Conservation (phyloP, 2,888 invertebrate genomes). For the Acronicta aceris region DNA sequence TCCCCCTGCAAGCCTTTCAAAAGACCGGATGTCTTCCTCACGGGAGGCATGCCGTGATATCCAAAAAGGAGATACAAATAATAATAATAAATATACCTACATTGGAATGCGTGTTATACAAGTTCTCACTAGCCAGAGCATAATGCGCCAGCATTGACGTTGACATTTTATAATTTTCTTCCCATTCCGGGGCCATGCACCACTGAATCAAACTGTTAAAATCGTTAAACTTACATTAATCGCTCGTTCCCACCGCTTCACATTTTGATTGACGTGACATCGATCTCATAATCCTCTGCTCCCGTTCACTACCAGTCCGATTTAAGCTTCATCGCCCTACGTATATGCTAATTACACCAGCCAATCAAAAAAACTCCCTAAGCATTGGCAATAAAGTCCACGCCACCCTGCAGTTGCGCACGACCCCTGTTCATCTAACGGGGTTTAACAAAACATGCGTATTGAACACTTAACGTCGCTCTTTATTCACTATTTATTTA, state of each 20-base stretch:
- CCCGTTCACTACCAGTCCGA: constrained; percentile 49
- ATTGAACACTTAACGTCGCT: constrained; percentile 83
- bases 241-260: constrained; percentile 60
- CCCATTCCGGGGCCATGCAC: not conserved
- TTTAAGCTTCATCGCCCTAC: constrained; percentile 52
- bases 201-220: constrained; percentile 14
- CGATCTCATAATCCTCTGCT: constrained; percentile 74
- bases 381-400: not conserved
- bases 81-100: too few species aligned
- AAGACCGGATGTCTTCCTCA: too few species aligned
- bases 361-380: constrained; percentile 18
- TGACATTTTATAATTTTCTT: not conserved
- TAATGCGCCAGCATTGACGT: too few species aligned
- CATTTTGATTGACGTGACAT: constrained; percentile 67
- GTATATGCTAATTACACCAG: constrained; percentile 21
- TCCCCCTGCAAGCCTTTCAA: too few species aligned
- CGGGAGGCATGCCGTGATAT: too few species aligned
- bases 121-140: too few species aligned
- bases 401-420: not conserved
- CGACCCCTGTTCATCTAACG: constrained; percentile 39
- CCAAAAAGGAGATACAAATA: too few species aligned
- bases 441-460: constrained; percentile 70
- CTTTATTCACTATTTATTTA: constrained; percentile 79
- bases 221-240: constrained; percentile 39
- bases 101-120: too few species aligned